These are phyloP conservation scores for Apocrypta bakeri DNA, from an alignment of 1,140 invertebrate genomes.

Conservation along the genomic window DNA sequence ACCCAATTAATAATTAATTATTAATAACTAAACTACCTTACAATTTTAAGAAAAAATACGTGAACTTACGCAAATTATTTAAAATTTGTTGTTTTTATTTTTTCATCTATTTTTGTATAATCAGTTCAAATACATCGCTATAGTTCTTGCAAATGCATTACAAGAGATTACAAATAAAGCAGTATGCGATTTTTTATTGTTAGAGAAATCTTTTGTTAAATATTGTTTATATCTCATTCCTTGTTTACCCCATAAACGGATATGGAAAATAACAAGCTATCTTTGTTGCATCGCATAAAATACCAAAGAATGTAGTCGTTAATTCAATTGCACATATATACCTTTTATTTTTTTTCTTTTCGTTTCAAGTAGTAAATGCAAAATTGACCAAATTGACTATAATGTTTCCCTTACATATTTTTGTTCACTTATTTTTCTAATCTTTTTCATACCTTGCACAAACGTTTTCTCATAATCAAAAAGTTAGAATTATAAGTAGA, in stretches of 20 bases:
- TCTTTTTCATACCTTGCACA: not conserved
- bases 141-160: conserved; percentile 46
- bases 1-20: no score
- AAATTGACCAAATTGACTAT: conserved; percentile 49
- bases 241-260: not conserved
- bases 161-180: conserved; percentile 45
- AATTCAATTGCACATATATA: conserved; percentile 18
- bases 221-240: conserved; percentile 2
- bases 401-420: conserved; percentile 28
- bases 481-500: not conserved
- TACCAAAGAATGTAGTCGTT: conserved; percentile 17
- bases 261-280: conserved; percentile 13
- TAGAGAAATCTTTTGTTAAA: conserved; percentile 15
- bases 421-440: conserved; percentile 5
- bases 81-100: conserved; percentile 40
- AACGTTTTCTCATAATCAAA: not conserved
- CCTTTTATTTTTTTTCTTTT: conserved; percentile 2
- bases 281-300: conserved; percentile 12
- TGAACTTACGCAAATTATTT: conserved; percentile 29
- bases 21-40: not conserved
- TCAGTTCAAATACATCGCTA: conserved; percentile 48
- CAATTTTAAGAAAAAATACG: no score
- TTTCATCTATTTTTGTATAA: conserved; percentile 49
- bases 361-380: conserved; percentile 38
- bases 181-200: conserved; percentile 19